Percentiles rank a stretch among this genome's conserved stretches.
Conservation (phyloP, 1,140 invertebrate genomes). For the Drosophila ironensis region DNA sequence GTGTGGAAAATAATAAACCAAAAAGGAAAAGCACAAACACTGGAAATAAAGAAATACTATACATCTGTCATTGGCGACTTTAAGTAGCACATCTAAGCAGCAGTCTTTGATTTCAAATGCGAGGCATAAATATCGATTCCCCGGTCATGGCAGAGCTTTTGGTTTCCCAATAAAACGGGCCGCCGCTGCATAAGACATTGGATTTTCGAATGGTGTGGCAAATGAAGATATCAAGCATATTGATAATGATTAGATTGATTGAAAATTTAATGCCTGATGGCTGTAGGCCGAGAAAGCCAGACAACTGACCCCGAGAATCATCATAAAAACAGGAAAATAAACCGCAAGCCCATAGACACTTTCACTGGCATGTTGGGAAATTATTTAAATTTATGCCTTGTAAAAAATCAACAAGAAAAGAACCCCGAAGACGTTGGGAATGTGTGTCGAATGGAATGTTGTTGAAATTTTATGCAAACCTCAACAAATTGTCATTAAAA, state of each 20-base stretch:
- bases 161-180: slow-evolving; percentile 22
- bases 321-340: slow-evolving; percentile 9
- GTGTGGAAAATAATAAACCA: slow-evolving; percentile 67
- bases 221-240: slow-evolving; percentile 1
- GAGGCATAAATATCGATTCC: slow-evolving; percentile 5
- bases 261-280: slow-evolving; percentile 30
- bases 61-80: slow-evolving; percentile 9
- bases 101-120: slow-evolving; percentile 13
- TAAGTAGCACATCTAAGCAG: slow-evolving; percentile 2
- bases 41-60: slow-evolving; percentile 11
- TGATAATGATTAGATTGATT: slow-evolving; percentile 37
- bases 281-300: slow-evolving; percentile 5
- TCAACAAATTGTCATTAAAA: slow-evolving; percentile 79
- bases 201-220: slow-evolving; percentile 15
- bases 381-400: slow-evolving; percentile 76
- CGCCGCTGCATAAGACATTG: slow-evolving; percentile 39
- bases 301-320: slow-evolving; percentile 6
- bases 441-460: slow-evolving; percentile 71
- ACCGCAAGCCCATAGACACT: slow-evolving; percentile 26
- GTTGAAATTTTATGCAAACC: slow-evolving; percentile 70
- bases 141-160: not conserved
- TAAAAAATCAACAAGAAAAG: slow-evolving; percentile 4
- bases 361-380: slow-evolving; percentile 35
- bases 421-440: slow-evolving; percentile 11
- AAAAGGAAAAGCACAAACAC: slow-evolving; percentile 4